phyloP scores from a whole-genome alignment of 2,888 invertebrate species.

The Limnephilus marmoratus region DNA sequence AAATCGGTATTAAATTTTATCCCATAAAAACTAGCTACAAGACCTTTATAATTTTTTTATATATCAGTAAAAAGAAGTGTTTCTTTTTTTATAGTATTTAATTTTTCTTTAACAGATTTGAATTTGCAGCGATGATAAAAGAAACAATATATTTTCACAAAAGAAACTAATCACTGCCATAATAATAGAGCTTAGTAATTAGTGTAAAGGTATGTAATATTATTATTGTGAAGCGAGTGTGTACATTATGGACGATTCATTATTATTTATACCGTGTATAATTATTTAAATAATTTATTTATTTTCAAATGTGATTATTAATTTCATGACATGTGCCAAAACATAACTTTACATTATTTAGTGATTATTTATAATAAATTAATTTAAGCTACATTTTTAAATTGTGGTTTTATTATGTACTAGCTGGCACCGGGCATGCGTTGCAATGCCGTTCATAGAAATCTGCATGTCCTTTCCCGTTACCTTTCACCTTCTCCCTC shows the following conservation, averaged over 20 bases:
- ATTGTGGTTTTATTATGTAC: not conserved
- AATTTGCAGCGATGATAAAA: not conserved
- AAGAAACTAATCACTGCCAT: conserved; percentile 41
- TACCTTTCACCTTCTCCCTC: no score
- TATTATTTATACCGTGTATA: conserved; percentile 65
- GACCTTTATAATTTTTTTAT: not conserved
- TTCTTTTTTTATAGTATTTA: no score
- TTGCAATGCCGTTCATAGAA: no score
- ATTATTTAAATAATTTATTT: conserved; percentile 58
- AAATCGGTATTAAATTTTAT: not conserved
- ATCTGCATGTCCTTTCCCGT: no score
- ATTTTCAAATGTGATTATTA: conserved; percentile 63
- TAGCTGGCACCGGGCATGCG: no score
- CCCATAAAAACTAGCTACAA: not conserved
- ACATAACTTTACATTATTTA: conserved; percentile 37
- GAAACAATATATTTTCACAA: not conserved
- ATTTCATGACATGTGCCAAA: conserved; percentile 65
- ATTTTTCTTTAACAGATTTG: not conserved
- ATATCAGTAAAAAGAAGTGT: no score
- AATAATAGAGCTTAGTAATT: not conserved
- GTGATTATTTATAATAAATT: conserved; percentile 47
- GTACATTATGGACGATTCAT: conserved; percentile 30
- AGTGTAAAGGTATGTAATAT: conserved; percentile 17
- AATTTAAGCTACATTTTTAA: conserved; percentile 33
- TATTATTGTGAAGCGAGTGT: conserved; percentile 4